These are phyloP conservation scores for Notolabrus celidotus DNA, from an alignment of 2,797 vertebrate genomes.

Conservation along the genomic window DNA sequence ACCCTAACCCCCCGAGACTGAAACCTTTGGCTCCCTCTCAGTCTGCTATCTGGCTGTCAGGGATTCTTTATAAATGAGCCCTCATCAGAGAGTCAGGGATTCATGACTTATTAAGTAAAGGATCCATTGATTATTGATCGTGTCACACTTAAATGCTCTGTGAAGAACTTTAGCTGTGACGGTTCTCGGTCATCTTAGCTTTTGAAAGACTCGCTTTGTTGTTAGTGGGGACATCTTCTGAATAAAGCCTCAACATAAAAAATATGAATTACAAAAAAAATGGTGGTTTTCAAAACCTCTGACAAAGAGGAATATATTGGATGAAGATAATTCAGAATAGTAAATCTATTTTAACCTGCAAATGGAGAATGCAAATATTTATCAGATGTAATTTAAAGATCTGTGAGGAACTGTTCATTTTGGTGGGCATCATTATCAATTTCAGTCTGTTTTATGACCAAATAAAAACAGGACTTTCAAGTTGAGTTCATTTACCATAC, in stretches of 20 bases:
- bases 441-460: too few species aligned
- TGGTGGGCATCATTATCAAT: too few species aligned
- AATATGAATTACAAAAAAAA: too few species aligned
- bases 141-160: slow-evolving; percentile 38
- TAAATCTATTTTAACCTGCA: too few species aligned
- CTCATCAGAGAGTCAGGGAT: slow-evolving; percentile 45
- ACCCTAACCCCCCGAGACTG: slow-evolving; percentile 41
- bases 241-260: neutral
- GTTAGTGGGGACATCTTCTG: neutral
- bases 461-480: too few species aligned
- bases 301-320: too few species aligned
- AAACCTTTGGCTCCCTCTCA: slow-evolving; percentile 56
- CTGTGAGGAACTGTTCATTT: too few species aligned
- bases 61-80: slow-evolving; percentile 68
- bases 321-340: too few species aligned
- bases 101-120: slow-evolving; percentile 81
- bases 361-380: too few species aligned
- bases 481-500: too few species aligned
- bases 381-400: too few species aligned
- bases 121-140: slow-evolving; percentile 84
- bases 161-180: slow-evolving; percentile 2
- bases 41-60: slow-evolving; percentile 56
- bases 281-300: too few species aligned
- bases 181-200: slow-evolving; percentile 37
- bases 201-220: slow-evolving; percentile 26